phyloP scores from a whole-genome alignment of 2,888 invertebrate genomes.

The Amphipyra tragopoginis region DNA sequence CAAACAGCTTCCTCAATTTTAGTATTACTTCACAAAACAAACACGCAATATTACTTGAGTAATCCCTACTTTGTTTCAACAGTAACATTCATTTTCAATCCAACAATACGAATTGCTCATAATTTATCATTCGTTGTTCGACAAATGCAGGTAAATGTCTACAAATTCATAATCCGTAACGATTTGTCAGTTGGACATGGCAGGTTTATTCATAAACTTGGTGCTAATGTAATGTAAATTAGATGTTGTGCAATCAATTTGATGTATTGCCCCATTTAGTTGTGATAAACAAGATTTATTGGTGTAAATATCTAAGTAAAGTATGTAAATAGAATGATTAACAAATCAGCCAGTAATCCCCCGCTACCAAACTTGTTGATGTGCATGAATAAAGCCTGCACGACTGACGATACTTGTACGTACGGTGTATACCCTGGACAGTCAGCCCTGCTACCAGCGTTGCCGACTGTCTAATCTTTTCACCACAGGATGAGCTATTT shows the following conservation, averaged over 20 bases:
- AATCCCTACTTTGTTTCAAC: conserved; percentile 33
- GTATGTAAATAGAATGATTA: background rate
- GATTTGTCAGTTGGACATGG: conserved; percentile 53
- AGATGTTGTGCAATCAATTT: conserved; percentile 49
- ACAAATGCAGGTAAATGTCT: conserved; percentile 57
- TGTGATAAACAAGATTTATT: conserved; percentile 34
- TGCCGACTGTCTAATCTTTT: too few species aligned
- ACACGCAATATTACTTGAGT: conserved; percentile 8
- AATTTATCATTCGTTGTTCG: conserved; percentile 54
- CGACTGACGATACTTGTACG: too few species aligned
- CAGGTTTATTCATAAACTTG: conserved; percentile 45
- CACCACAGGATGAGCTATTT: too few species aligned
- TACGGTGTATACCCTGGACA: too few species aligned
- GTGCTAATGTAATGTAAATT: conserved; percentile 50
- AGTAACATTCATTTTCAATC: conserved; percentile 53
- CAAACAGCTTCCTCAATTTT: too few species aligned
- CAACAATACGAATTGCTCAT: conserved; percentile 42
- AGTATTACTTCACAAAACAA: background rate
- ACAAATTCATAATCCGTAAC: conserved; percentile 55
- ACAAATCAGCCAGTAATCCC: background rate
- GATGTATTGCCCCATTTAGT: conserved; percentile 38
- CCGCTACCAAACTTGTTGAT: too few species aligned
- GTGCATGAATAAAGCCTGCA: too few species aligned
- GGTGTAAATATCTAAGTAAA: conserved; percentile 33
- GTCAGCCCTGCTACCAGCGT: too few species aligned